Percentiles rank a stretch among this genome's conserved stretches.
Conservation (phyloP, 2,888 invertebrate species). For the Norana najaformis region DNA sequence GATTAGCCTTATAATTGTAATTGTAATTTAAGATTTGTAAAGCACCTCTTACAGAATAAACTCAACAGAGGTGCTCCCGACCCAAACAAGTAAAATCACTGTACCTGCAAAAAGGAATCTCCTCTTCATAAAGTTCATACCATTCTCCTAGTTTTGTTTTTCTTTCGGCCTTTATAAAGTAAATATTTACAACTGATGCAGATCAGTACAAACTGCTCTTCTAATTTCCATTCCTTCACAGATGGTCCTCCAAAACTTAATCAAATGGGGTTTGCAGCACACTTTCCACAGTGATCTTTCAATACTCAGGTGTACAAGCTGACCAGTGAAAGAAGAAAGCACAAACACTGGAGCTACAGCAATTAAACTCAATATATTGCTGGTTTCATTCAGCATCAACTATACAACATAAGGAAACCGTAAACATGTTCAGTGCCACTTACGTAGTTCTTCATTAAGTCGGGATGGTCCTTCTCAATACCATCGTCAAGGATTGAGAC, state of each 20-base stretch:
- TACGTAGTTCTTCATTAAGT: constrained; percentile 87
- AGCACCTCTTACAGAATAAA: no score
- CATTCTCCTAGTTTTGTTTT: background rate
- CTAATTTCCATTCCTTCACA: no score
- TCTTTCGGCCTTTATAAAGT: background rate
- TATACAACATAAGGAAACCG: background rate
- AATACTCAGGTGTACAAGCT: background rate
- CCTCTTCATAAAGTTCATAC: background rate
- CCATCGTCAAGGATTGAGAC: constrained; percentile 97
- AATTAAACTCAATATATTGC: background rate
- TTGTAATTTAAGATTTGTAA: no score
- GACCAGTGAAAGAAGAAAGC: background rate
- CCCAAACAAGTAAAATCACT: no score
- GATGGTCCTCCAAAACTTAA: no score
- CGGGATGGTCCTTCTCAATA: constrained; percentile 92
- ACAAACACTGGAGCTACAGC: background rate
- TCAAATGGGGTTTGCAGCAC: no score
- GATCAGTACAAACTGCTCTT: no score
- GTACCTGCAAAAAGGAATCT: no score
- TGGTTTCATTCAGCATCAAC: background rate
- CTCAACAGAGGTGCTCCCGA: no score
- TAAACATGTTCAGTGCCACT: constrained; percentile 62
- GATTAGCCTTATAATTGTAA: no score
- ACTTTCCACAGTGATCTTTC: no score
- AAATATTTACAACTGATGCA: background rate